phyloP scores from a whole-genome alignment of 1,140 invertebrate genomes.

The Neuroterus valhalla region DNA sequence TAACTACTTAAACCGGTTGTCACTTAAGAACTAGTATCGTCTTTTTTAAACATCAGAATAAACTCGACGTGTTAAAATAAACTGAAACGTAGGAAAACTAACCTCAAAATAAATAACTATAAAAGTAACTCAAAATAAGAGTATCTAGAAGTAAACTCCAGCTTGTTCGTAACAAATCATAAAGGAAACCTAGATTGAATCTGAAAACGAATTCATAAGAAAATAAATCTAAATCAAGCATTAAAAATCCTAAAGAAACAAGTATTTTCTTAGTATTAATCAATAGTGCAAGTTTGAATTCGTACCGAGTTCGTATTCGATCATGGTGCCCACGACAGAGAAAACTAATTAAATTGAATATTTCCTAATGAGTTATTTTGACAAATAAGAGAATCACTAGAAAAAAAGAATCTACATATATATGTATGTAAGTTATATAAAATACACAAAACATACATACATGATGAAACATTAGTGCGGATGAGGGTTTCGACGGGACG shows the following conservation, averaged over 20 bases:
- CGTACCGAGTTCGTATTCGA: not conserved
- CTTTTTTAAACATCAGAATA: too few species aligned
- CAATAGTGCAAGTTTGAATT: not conserved
- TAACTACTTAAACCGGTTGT: too few species aligned
- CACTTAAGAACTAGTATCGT: too few species aligned
- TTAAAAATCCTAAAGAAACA: not conserved
- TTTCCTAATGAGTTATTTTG: not conserved
- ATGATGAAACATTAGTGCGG: conserved; percentile 85
- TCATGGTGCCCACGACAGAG: not conserved
- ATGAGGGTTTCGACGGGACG: conserved; percentile 98
- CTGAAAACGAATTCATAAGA: not conserved
- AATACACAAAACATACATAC: conserved; percentile 31
- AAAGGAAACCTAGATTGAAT: not conserved
- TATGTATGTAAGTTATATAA: conserved; percentile 1
- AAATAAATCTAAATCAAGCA: not conserved
- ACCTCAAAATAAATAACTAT: not conserved
- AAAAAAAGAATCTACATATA: not conserved
- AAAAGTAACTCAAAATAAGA: not conserved
- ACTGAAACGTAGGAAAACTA: not conserved
- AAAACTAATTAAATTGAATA: not conserved
- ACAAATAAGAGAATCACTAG: not conserved
- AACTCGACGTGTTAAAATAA: too few species aligned
- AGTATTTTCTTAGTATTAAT: not conserved
- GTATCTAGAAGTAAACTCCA: not conserved
- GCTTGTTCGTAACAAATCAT: not conserved